Conservation (phyloP, 2,888 invertebrate species). For the Nomada flava region DNA sequence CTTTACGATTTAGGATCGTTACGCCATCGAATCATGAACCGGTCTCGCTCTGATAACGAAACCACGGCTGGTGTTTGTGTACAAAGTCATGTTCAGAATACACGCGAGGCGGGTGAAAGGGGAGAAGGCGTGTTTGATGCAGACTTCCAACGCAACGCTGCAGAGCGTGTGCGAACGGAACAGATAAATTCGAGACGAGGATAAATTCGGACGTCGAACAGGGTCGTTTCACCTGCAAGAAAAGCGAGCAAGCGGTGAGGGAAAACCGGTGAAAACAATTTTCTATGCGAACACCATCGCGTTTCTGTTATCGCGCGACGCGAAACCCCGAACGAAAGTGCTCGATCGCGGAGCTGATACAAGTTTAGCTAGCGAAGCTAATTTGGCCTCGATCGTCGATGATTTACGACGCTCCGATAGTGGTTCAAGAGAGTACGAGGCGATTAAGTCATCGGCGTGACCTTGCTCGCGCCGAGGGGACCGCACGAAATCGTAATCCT, state of each 20-base stretch:
- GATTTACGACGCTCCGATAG: conserved; percentile 14
- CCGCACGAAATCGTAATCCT: background rate
- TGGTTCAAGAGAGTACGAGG: background rate
- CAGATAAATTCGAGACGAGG: background rate
- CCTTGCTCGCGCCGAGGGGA: conserved; percentile 12
- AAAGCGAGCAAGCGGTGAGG: background rate
- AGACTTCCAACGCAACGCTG: conserved; percentile 20
- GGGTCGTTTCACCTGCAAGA: conserved; percentile 38
- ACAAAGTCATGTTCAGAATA: conserved; percentile 37
- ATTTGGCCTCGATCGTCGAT: conserved; percentile 6
- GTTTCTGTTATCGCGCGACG: background rate
- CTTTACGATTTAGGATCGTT: conserved; percentile 48
- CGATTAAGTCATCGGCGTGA: conserved; percentile 29
- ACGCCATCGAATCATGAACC: conserved; percentile 49
- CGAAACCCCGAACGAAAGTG: conserved; percentile 1
- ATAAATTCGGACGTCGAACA: conserved; percentile 41
- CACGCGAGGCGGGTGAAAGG: conserved; percentile 4
- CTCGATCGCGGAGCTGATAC: background rate
- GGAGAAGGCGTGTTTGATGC: background rate
- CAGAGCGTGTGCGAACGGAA: conserved; percentile 36
- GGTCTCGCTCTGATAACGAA: conserved; percentile 63
- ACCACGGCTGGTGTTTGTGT: conserved; percentile 45
- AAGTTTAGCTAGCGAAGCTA: background rate
- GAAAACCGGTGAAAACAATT: conserved; percentile 15
- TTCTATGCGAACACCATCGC: conserved; percentile 18